A percentile compares a stretch with the other conserved stretches of the same genome.
These are phyloP conservation scores for Dryoscopus gambensis DNA, from an alignment of 2,113 vertebrate species.

Conservation along the genomic window DNA sequence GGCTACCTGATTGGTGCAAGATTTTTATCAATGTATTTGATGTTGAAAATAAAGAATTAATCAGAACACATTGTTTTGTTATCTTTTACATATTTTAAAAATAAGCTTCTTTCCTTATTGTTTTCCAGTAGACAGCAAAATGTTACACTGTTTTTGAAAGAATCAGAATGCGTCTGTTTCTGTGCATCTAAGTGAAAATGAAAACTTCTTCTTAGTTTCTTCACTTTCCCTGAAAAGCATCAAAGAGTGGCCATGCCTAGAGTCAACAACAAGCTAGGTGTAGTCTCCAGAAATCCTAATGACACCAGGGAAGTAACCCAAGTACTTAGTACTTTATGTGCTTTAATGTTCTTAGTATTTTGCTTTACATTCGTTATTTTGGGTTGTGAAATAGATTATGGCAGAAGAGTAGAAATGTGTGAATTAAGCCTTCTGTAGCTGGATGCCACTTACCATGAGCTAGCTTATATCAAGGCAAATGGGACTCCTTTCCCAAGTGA, in stretches of 20 bases:
- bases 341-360: not conserved
- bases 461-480: not conserved
- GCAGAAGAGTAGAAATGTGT: not conserved
- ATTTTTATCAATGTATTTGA: slow-evolving; percentile 73
- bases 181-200: not conserved
- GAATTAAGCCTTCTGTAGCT: not conserved
- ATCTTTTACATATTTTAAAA: not conserved
- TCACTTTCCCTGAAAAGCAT: not conserved
- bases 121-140: not conserved
- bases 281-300: not conserved
- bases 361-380: not conserved
- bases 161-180: not conserved
- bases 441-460: not conserved
- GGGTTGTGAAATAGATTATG: not conserved
- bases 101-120: not conserved
- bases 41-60: slow-evolving; percentile 77
- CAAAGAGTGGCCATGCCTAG: too few relatives aligned
- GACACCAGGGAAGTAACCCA: not conserved
- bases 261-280: not conserved
- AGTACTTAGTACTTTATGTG: not conserved
- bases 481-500: not conserved
- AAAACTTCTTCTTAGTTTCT: not conserved
- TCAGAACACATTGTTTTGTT: not conserved
- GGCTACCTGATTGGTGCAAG: slow-evolving; percentile 60
- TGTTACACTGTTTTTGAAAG: not conserved